A percentile compares a stretch with the other conserved stretches of the same genome.
Evolutionary conservation across 2,113 vertebrate species (phyloP).

Genomic region (Vimba vimba): DNA sequence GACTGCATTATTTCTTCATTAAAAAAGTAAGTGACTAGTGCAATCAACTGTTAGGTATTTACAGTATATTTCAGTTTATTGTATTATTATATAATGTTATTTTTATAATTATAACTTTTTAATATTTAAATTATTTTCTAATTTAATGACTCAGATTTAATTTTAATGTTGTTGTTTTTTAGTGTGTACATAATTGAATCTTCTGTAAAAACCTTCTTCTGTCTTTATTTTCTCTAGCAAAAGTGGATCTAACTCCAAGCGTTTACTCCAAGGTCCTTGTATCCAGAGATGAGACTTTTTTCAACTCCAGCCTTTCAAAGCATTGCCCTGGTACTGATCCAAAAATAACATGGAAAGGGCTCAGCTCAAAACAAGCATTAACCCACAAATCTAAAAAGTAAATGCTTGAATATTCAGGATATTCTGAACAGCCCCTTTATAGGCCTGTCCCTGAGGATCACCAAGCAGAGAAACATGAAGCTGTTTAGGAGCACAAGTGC

Average conservation of each 20-base stretch:
- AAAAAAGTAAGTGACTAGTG: no score
- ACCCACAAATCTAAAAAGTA: background rate
- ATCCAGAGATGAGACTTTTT: background rate
- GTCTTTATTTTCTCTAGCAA: background rate
- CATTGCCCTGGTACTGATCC: background rate
- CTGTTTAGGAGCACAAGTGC: no score
- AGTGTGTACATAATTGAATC: background rate
- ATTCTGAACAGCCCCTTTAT: background rate
- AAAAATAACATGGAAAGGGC: background rate
- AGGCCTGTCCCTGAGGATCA: background rate
- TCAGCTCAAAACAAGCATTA: background rate
- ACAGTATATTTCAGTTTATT: background rate
- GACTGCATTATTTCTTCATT: no score
- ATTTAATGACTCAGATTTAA: no score
- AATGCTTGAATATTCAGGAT: background rate
- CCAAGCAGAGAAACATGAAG: no score
- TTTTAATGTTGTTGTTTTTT: background rate
- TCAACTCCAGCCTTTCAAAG: background rate
- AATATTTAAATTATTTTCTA: no score
- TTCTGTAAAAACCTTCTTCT: background rate
- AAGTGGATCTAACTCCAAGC: background rate
- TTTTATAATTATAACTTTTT: background rate
- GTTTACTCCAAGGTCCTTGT: background rate
- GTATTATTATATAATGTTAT: background rate
- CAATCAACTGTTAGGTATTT: no score